phyloP scores from a whole-genome alignment of 2,113 vertebrate genomes.

The Nymphicus hollandicus region DNA sequence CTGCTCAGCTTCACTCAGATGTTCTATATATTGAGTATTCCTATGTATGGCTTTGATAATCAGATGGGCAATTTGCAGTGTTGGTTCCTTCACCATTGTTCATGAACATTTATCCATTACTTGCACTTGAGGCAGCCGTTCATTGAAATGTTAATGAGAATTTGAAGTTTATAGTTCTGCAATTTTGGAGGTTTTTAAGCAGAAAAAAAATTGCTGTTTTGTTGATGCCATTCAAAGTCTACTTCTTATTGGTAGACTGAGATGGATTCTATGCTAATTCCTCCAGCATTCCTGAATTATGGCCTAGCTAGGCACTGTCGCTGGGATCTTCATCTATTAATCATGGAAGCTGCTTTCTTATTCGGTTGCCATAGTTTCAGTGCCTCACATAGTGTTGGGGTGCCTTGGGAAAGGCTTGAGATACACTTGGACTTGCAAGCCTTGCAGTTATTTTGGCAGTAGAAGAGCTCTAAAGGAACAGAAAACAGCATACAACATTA shows the following conservation, averaged over 20 bases:
- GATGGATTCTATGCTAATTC: conserved; percentile 73
- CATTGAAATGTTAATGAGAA: conserved; percentile 50
- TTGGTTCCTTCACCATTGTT: conserved; percentile 14
- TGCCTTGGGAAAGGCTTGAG: conserved; percentile 85
- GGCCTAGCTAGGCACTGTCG: conserved; percentile 83
- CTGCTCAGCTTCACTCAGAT: conserved; percentile 29
- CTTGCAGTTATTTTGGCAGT: conserved; percentile 76
- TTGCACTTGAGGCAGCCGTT: background rate
- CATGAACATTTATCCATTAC: background rate
- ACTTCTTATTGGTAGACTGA: conserved; percentile 60
- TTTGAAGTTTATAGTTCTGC: background rate
- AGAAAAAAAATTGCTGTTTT: background rate
- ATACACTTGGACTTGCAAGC: conserved; percentile 76
- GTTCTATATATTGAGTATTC: background rate
- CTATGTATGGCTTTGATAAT: background rate
- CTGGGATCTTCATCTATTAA: conserved; percentile 99
- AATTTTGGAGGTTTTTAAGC: background rate
- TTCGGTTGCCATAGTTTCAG: conserved; percentile 99
- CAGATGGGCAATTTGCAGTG: background rate
- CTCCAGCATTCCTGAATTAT: conserved; percentile 73
- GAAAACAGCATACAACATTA: conserved; percentile 60
- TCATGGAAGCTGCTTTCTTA: conserved; percentile 96
- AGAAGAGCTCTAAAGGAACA: conserved; percentile 59
- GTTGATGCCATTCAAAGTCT: conserved; percentile 33
- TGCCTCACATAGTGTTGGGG: conserved; percentile 92